phyloP scores from a whole-genome alignment of 2,797 vertebrate species.

The Hirundo rustica region DNA sequence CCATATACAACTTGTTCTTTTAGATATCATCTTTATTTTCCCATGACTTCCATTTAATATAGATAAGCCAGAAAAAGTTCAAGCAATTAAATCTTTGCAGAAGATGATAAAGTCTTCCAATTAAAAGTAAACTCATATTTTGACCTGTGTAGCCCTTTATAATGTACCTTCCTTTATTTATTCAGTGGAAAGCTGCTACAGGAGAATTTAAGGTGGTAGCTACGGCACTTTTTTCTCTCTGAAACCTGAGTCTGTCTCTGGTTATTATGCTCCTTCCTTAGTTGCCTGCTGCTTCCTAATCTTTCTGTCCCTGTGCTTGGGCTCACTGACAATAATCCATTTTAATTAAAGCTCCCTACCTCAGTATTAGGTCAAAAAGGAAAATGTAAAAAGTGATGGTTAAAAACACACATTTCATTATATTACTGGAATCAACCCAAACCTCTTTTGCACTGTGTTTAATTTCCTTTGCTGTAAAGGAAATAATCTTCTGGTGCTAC shows the following conservation, averaged over 20 bases:
- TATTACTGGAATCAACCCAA: neutral
- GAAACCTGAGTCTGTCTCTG: neutral
- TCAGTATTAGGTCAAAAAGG: neutral
- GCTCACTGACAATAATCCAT: neutral
- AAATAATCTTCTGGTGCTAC: neutral
- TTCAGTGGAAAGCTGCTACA: neutral
- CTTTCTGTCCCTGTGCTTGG: neutral
- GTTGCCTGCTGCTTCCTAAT: neutral
- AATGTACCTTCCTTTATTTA: neutral
- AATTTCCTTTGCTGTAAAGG: neutral
- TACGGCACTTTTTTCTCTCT: neutral
- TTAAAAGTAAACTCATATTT: constrained; percentile 20
- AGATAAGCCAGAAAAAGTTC: neutral
- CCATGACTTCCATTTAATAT: neutral
- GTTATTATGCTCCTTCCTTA: neutral
- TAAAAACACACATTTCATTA: constrained; percentile 25
- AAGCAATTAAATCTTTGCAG: neutral
- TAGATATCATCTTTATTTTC: neutral
- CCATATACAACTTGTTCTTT: neutral
- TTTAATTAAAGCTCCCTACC: neutral
- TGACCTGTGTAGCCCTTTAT: neutral
- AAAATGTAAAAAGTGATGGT: neutral
- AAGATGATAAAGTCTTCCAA: neutral
- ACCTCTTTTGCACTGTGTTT: neutral
- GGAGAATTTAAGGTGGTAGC: neutral